A percentile compares a stretch with the other conserved stretches of the same genome.
phyloP scores from a whole-genome alignment of 2,113 vertebrate genomes.

The Leptodactylus fuscus region DNA sequence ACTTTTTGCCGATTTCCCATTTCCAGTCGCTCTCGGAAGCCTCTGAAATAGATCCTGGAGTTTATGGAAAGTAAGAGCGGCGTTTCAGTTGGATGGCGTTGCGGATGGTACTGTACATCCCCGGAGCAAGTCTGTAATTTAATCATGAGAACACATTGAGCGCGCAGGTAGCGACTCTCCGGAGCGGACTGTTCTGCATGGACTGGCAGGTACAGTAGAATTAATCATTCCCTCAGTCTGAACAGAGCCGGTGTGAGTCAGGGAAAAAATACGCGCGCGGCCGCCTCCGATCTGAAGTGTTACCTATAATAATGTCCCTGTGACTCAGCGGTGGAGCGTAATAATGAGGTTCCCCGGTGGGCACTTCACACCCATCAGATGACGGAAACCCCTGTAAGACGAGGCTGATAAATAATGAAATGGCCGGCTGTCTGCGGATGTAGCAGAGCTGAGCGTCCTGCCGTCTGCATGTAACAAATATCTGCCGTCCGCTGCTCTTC shows the following conservation, averaged over 20 bases:
- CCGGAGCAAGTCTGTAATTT: background rate
- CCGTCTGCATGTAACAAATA: background rate
- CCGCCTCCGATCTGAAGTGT: background rate
- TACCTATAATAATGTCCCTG: background rate
- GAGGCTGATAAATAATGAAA: background rate
- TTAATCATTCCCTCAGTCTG: background rate
- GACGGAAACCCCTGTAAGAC: background rate
- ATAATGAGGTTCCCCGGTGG: conserved; percentile 22
- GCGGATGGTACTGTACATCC: background rate
- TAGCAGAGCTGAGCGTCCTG: background rate
- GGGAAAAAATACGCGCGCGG: background rate
- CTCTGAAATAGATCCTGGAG: background rate
- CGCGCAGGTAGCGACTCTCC: background rate
- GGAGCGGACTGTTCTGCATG: background rate
- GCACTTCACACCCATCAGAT: background rate
- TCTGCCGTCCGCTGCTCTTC: no score
- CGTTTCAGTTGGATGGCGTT: background rate
- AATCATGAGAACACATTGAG: conserved; percentile 17
- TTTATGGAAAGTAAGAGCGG: background rate
- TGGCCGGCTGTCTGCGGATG: background rate
- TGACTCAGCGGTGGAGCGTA: background rate
- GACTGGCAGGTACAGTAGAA: background rate
- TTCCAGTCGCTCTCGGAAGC: no score
- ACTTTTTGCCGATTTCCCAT: no score
- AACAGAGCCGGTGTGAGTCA: background rate